Percentiles rank a stretch among this genome's conserved stretches.
phyloP scores from a whole-genome alignment of 2,888 invertebrate species.

The Globia sparganii region DNA sequence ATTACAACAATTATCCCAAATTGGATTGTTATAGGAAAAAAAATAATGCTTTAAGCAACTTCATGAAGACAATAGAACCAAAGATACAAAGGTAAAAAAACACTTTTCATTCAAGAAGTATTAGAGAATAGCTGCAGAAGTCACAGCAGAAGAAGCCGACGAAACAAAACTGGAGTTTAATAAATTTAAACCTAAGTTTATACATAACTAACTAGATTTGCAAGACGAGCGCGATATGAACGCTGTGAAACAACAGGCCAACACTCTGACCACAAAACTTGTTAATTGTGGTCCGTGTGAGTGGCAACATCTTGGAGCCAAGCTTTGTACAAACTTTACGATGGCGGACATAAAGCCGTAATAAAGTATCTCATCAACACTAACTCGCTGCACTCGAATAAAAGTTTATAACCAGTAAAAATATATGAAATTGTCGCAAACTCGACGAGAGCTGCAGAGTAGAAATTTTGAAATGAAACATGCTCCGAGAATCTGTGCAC shows the following conservation, averaged over 20 bases:
- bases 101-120: not conserved
- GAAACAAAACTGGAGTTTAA: slow-evolving; percentile 6
- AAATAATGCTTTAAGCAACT: not conserved
- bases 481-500: slow-evolving; percentile 10
- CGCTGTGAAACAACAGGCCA: slow-evolving; percentile 15
- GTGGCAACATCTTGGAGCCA: slow-evolving; percentile 31
- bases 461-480: slow-evolving; percentile 54
- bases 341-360: slow-evolving; percentile 63
- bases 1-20: not conserved
- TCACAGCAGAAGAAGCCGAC: not conserved
- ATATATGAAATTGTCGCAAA: slow-evolving; percentile 65
- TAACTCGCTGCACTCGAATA: slow-evolving; percentile 75
- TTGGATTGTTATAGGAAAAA: not conserved
- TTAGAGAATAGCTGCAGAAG: not conserved
- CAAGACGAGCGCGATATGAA: slow-evolving; percentile 2
- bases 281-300: slow-evolving; percentile 43
- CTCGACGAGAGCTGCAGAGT: slow-evolving; percentile 23
- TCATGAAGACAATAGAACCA: not conserved
- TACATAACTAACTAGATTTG: slow-evolving; percentile 26
- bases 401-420: slow-evolving; percentile 79
- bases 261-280: slow-evolving; percentile 35
- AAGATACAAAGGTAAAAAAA: not conserved
- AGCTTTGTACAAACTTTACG: slow-evolving; percentile 62
- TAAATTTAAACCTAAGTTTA: slow-evolving; percentile 18
- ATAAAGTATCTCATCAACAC: slow-evolving; percentile 77